Base-by-base conservation (phyloP, 2,888 invertebrate genomes). In the Brassicogethes aeneus region DNA sequence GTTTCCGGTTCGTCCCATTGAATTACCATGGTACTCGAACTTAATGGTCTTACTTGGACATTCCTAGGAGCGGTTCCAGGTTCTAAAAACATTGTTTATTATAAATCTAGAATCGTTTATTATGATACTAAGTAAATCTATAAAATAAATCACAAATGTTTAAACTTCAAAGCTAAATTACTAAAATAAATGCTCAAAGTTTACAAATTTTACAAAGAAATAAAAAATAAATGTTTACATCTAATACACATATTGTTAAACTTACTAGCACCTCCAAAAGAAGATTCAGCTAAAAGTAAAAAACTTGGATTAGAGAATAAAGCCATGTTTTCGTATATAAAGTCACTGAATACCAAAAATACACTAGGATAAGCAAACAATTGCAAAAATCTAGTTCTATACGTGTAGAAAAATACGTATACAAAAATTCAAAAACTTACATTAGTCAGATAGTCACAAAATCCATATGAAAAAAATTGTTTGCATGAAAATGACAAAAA, bases 1-100 rank as follows among this genome's bases (percentile, higher is more conserved):
- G 90, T 91, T 67, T 94, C 93, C 13, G 97, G 97, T 64, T 93
- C 93, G 58, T 92, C 90, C 99, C 99, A 99, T 63, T 93, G 91
- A 55, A 99, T 92, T 42, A 95, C 86, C 84, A 99, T 91, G 29
- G 95, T 94, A 64, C 88, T 92, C 39, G 93, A 88, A 68, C 92
- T 94, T 52, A 95, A 77, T 3, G 96, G 92, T 39, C 92, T 79
- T 39, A 92, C 95, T 74, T 89, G 87, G 31, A 97, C 91, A 70
- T 93, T 92, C 55, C 87, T 76, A 3, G 97, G 97, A 39, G 96
- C 89, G 60, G 91, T 89, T 59, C 94, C 94, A 47, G 96, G 96
- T 76, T 89, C 95, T 96, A 41, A 3, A 45, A 50, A 23, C 40
- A 36, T n/a, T 16, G 17, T 17, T 15, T 34, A 16, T 34, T 15